Percentiles rank a stretch among this genome's conserved stretches.
Evolutionary conservation across 2,797 vertebrate species (phyloP).

Genomic region (Trachops cirrhosus): DNA sequence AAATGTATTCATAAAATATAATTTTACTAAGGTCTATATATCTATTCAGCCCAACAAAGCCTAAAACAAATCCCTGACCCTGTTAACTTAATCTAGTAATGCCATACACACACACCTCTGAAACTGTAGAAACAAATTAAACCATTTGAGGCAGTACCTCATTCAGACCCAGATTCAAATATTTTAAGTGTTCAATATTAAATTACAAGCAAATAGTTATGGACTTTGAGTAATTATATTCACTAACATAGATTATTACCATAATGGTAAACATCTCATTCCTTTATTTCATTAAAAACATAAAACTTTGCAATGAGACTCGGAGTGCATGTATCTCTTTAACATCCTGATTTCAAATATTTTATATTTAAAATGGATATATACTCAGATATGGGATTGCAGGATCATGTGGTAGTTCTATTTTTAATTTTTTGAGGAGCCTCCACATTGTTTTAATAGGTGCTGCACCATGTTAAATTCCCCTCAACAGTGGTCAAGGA

Average conservation of each 20-base stretch:
- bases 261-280: background rate
- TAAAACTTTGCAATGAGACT: background rate
- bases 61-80: background rate
- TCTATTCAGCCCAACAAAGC: background rate
- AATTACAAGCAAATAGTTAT: background rate
- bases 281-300: background rate
- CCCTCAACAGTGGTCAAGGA: background rate
- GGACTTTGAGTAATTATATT: background rate
- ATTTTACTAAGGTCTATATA: background rate
- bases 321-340: background rate
- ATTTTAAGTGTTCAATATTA: background rate
- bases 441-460: background rate
- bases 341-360: background rate
- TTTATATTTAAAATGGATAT: background rate
- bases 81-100: background rate
- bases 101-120: rapidly evolving
- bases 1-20: background rate
- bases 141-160: background rate
- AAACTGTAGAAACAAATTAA: background rate
- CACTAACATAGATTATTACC: background rate
- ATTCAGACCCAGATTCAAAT: background rate
- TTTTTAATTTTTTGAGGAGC: background rate
- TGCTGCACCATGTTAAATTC: background rate
- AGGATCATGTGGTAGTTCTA: background rate
- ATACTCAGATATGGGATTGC: background rate